Evolutionary conservation across 2,888 invertebrate species (phyloP).

Genomic region (Eucera pruinosa): DNA sequence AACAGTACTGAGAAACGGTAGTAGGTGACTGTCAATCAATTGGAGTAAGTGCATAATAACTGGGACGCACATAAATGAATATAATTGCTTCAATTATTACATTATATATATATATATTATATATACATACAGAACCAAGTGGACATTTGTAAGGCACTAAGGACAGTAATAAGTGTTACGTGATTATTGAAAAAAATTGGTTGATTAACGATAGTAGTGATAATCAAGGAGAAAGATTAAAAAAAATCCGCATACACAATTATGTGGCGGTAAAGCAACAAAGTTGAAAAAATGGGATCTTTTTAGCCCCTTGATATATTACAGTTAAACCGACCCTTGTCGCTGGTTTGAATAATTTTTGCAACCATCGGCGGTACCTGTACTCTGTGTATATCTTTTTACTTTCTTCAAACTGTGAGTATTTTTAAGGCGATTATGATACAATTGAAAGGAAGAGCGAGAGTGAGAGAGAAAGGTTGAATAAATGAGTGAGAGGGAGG

Average conservation of each 20-base stretch:
- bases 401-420: conserved; percentile 73
- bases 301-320: conserved; percentile 65
- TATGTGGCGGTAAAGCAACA: conserved; percentile 46
- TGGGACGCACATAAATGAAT: conserved; percentile 66
- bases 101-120: conserved; percentile 43
- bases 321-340: conserved; percentile 73
- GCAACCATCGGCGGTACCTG: conserved; percentile 76
- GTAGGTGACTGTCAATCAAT: conserved; percentile 58
- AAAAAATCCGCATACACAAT: conserved; percentile 7
- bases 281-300: conserved; percentile 52
- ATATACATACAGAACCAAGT: conserved; percentile 70
- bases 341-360: conserved; percentile 70
- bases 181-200: conserved; percentile 64
- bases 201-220: conserved; percentile 61
- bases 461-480: neutral
- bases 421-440: conserved; percentile 72
- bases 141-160: conserved; percentile 75
- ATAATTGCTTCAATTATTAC: conserved; percentile 72
- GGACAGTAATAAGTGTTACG: conserved; percentile 76
- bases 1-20: conserved; percentile 42
- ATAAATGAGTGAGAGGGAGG: conserved; percentile 1
- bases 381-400: conserved; percentile 77
- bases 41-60: conserved; percentile 68
- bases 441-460: conserved; percentile 20
- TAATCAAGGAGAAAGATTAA: conserved; percentile 42